Base-by-base conservation (phyloP, 2,113 vertebrate species). In the Aleadryas rufinucha region DNA sequence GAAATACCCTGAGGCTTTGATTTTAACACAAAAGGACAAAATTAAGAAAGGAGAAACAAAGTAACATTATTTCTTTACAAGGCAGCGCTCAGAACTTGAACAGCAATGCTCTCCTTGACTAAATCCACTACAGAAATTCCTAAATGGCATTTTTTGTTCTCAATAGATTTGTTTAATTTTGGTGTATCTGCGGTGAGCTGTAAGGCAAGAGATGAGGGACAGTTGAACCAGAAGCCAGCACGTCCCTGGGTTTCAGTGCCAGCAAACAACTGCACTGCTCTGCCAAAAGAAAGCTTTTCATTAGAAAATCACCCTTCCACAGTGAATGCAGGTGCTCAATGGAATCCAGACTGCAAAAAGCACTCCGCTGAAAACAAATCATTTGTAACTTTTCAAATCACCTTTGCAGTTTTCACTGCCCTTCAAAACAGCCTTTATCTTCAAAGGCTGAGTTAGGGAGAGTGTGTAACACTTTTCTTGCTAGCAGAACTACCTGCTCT, bases 191-290 rank as follows among this genome's bases (percentile, higher is more conserved):
- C 56, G 87, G 28, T 30, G 18, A 63, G 56, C 47, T 64, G 26
- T 35, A 83, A 94, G 54, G 16, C 33, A 61, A 33, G 3, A 65
- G 50, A 31, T 53, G 37, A 79, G 42, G 45, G 53, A 69, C 41
- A 72, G 13, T 4, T 37, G 61, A 89, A 91, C 16, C 31, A 79
- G 50, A 66, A 70, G 2, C 7, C 19, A 66, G n/a, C 10, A 2
- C 2, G 0, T 8, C 1, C 0, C n/a, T 16, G 14, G 33, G 26
- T 45, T 81, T 63, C 30, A 28, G 35, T n/a, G 21, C 65, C 70
- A 86, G 35, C 31, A 56, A 59, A 84, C 22, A 47, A 47, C 37
- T 21, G 31, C 52, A 30, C 10, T 3, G 11, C 54, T 68, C 45
- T 56, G 61, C 9, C 41, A 42, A 49, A 92, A 70, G 6, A 16